phyloP scores from a whole-genome alignment of 2,113 vertebrate species.

The Ivindomyrus marchei region DNA sequence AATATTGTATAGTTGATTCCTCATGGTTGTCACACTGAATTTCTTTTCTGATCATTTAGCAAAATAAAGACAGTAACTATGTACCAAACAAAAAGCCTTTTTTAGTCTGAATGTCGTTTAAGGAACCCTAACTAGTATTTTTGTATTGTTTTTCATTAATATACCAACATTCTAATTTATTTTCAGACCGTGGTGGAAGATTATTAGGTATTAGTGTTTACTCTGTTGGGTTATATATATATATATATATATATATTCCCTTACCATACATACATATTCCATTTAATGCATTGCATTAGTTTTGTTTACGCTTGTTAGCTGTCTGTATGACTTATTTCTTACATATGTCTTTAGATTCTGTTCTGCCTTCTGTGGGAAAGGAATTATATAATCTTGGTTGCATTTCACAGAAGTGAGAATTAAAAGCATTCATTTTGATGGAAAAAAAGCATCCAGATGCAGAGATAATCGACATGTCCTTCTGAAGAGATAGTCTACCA shows the following conservation, averaged over 20 bases:
- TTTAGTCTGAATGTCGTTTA: not conserved
- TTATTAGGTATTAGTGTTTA: not conserved
- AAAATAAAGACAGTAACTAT: not conserved
- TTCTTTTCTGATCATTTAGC: not conserved
- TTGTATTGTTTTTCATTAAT: not conserved
- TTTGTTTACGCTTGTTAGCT: not conserved
- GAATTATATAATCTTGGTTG: not conserved
- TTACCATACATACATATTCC: not conserved
- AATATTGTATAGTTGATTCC: not conserved
- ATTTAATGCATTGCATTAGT: not conserved
- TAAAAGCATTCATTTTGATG: not conserved
- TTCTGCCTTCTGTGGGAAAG: not conserved
- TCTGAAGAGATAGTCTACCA: not conserved
- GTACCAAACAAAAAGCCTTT: not conserved
- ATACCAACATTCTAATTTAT: not conserved
- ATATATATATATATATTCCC: not conserved
- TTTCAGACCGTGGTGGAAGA: not conserved
- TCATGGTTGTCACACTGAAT: not conserved
- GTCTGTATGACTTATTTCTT: not conserved
- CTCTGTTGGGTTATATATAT: not conserved
- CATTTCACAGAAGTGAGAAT: not conserved
- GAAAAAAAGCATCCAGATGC: not conserved
- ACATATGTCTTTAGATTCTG: not conserved
- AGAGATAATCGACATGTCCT: not conserved
- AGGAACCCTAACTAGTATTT: not conserved